Conservation (phyloP, 2,113 vertebrate species). For the Chrysochloris asiatica region DNA sequence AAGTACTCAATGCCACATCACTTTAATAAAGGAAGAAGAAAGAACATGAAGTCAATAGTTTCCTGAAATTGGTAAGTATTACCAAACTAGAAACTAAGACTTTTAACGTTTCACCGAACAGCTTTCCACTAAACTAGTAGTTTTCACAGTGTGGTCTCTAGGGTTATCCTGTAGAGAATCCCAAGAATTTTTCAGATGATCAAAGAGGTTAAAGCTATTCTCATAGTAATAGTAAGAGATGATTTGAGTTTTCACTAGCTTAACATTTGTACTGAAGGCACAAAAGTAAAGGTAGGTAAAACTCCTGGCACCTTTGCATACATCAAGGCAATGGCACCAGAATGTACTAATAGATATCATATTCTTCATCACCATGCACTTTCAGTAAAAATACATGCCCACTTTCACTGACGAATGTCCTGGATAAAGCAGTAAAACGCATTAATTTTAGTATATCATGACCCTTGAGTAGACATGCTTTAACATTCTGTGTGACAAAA, state of each 20-base stretch:
- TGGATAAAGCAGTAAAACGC: neutral
- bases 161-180: neutral
- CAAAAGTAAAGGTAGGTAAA: slow-evolving; percentile 6
- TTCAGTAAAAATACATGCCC: neutral
- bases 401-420: neutral
- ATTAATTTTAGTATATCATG: slow-evolving; percentile 11
- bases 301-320: neutral
- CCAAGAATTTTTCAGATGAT: neutral
- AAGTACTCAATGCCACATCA: neutral
- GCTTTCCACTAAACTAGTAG: neutral
- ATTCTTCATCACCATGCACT: neutral
- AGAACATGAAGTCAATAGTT: neutral
- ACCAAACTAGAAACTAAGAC: slow-evolving; percentile 14
- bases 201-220: neutral
- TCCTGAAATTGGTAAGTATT: slow-evolving; percentile 13
- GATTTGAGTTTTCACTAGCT: neutral
- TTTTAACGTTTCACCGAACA: slow-evolving; percentile 26
- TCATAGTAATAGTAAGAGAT: slow-evolving; percentile 23
- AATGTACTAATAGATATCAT: neutral
- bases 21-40: slow-evolving; percentile 33
- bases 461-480: no score
- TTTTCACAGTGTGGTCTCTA: neutral
- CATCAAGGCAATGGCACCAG: neutral
- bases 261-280: neutral
- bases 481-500: slow-evolving; percentile 25